These are phyloP conservation scores for Beris morrisii DNA, from an alignment of 2,888 invertebrate species.

Conservation along the genomic window DNA sequence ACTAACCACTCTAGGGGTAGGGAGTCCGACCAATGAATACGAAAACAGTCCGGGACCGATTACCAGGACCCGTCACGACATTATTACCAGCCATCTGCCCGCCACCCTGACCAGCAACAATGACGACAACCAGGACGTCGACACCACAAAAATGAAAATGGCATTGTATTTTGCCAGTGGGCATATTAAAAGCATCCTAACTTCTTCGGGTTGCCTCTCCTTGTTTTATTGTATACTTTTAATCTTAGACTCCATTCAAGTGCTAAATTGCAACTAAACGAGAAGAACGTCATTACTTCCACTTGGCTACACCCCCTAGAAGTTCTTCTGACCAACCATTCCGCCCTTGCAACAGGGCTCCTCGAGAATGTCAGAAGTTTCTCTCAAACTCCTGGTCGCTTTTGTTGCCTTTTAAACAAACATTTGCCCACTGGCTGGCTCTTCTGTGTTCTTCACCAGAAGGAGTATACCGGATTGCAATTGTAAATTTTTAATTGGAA, in stretches of 20 bases:
- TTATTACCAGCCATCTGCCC: conserved; percentile 21
- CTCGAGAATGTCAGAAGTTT: too few species aligned
- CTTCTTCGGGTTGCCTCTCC: conserved; percentile 1
- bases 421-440: conserved; percentile 22
- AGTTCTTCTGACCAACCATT: neutral
- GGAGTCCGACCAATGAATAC: conserved; percentile 19
- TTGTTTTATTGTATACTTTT: conserved; percentile 27
- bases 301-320: neutral
- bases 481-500: conserved; percentile 28
- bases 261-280: conserved; percentile 26
- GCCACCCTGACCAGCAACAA: neutral
- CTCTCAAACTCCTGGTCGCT: neutral
- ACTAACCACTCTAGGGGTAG: conserved; percentile 23
- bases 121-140: conserved; percentile 7
- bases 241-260: conserved; percentile 29
- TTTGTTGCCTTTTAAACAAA: conserved; percentile 22
- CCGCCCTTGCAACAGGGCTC: neutral
- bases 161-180: conserved; percentile 24
- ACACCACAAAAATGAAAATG: conserved; percentile 25
- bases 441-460: neutral
- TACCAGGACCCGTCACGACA: neutral
- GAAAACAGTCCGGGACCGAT: conserved; percentile 19
- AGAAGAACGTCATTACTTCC: conserved; percentile 13
- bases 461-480: neutral
- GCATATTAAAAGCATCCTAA: conserved; percentile 23